phyloP scores from a whole-genome alignment of 2,797 vertebrate genomes.

The Trichosurus vulpecula region DNA sequence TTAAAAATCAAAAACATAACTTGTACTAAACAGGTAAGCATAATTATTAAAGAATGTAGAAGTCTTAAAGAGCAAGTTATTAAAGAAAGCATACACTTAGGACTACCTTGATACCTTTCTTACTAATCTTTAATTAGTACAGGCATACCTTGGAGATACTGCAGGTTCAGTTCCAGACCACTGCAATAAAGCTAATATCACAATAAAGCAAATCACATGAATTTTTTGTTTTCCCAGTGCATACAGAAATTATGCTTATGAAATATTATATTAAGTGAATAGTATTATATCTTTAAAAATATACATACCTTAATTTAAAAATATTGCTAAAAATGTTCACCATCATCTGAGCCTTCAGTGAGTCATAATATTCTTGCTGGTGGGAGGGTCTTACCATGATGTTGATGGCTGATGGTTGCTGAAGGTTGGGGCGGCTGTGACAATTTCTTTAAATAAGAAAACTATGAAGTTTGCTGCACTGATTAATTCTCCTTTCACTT shows the following conservation, averaged over 20 bases:
- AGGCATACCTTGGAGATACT: not conserved
- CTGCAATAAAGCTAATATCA: rapidly evolving
- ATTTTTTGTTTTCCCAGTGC: not conserved
- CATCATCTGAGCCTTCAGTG: not conserved
- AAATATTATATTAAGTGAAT: not conserved
- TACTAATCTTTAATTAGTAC: not conserved
- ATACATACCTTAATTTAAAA: not conserved
- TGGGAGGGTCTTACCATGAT: not conserved
- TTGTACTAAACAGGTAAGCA: not conserved
- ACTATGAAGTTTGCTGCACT: not conserved
- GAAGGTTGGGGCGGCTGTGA: not conserved
- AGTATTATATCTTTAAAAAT: not conserved
- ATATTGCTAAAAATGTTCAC: not conserved
- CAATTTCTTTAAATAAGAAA: not conserved
- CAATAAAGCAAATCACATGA: not conserved
- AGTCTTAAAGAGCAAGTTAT: not conserved
- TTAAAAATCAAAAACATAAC: not conserved
- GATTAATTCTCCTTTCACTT: not conserved
- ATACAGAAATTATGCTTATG: not conserved
- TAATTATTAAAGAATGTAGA: not conserved
- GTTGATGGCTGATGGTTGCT: not conserved
- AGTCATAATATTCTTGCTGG: not conserved
- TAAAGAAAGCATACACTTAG: not conserved
- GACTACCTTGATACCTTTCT: not conserved
- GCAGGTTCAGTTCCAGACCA: not conserved